Base-by-base conservation (phyloP, 2,888 invertebrate genomes). In the Melangyna quadrimaculata region DNA sequence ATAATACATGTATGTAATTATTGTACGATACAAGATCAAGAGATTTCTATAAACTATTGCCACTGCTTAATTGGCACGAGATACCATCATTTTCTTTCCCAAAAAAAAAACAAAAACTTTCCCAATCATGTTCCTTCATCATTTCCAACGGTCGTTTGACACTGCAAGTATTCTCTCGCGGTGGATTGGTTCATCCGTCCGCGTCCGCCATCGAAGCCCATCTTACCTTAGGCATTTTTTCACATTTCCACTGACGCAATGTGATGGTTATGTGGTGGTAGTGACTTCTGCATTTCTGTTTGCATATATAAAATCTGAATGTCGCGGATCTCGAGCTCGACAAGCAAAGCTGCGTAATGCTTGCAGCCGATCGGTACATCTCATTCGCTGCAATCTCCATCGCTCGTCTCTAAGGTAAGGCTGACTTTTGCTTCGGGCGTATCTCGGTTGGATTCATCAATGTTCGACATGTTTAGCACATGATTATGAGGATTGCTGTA, bases 371-470 rank as follows among this genome's bases (percentile, higher is more conserved):
- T 37, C 29, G 29, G 67, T 78, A 82, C 82, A 78, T 81, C 67
- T 82, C 82, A 72, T 78, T 82, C 72, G 69, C 22, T 61, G 61
- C 70, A 40, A 67, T 53, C 45, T 70, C 53, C 63, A 61, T 55
- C 43, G 61, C n/a, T n/a, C 45, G 48, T 53, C 79, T 48, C 51
- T 32, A 10, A 67, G 59, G 40, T 27, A 53, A 53, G 22, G 53
- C 61, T 43, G 59, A 69, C 53, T 69, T 74, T 67, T 59, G 72
- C 78, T 57, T 27, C 35, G 69, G 83, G 45, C 69, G 79, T 84
- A 79, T 84, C 84, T 75, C 59, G 71, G 71, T 80, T 77, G 86
- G 75, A 81, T 73, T 86, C 80, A 86, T 86, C 86, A 86, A 81
- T 69, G 86, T 86, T 86, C 86, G 86, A 86, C 81, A 81, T 81